phyloP scores from a whole-genome alignment of 2,888 invertebrate species.

The Xanthia togata region DNA sequence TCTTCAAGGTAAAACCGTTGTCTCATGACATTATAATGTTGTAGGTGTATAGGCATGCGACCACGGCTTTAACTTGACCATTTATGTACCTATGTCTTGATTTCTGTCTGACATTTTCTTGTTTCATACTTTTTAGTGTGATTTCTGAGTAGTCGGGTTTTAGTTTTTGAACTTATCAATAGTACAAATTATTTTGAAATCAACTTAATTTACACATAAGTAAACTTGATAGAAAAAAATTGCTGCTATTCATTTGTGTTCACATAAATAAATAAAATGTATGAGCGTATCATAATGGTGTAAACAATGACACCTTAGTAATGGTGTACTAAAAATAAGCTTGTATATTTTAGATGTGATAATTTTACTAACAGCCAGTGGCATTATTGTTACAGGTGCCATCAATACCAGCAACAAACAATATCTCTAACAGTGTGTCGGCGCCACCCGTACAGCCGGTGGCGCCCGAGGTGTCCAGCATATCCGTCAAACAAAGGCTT shows the following conservation, averaged over 20 bases:
- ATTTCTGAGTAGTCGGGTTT: no score
- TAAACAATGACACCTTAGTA: background rate
- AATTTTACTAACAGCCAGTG: background rate
- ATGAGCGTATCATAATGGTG: background rate
- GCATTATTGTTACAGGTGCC: slow-evolving; percentile 51
- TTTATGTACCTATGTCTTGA: no score
- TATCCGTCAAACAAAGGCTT: slow-evolving; percentile 81
- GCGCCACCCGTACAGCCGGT: slow-evolving; percentile 60
- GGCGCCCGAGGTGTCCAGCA: slow-evolving; percentile 56
- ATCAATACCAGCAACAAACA: slow-evolving; percentile 34
- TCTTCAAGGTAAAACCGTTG: no score
- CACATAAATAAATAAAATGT: background rate
- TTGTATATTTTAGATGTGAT: background rate
- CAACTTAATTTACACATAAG: background rate
- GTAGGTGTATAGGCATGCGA: no score
- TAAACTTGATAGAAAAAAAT: background rate
- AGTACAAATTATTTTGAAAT: background rate
- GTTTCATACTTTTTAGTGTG: no score
- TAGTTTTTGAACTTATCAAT: background rate
- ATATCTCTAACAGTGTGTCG: slow-evolving; percentile 33
- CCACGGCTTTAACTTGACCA: no score
- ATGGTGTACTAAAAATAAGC: background rate
- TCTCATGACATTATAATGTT: no score
- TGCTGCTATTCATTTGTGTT: background rate
- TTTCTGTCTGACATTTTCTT: no score